Conservation (phyloP, 23 tunicate genomes). For the Clavelina lepadiformis region DNA sequence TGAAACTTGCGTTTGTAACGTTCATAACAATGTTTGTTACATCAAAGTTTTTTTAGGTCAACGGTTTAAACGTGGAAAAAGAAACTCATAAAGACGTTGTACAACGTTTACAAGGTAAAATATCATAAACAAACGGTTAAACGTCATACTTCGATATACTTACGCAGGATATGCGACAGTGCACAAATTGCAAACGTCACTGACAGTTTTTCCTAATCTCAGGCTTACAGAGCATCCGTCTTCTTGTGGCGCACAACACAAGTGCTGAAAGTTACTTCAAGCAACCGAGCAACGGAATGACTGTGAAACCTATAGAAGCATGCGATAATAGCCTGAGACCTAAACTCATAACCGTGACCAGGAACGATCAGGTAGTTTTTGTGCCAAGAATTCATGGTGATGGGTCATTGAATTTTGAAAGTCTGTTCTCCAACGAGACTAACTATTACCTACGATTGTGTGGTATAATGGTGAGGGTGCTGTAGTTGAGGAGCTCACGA, state of each 20-base stretch:
- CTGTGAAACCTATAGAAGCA: constrained; percentile 53
- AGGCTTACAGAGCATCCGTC: constrained; percentile 61
- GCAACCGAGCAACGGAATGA: constrained; percentile 76
- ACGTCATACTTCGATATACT: too few relatives aligned
- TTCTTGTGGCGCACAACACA: constrained; percentile 46
- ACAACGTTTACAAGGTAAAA: constrained; percentile 65
- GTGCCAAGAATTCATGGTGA: neutral
- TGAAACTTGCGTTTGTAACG: too few relatives aligned
- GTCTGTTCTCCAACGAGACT: neutral
- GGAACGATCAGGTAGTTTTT: constrained; percentile 24
- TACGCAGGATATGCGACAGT: too few relatives aligned
- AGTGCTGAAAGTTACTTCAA: constrained; percentile 51
- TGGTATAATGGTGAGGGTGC: too few relatives aligned
- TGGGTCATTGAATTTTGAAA: neutral
- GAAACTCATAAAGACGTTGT: constrained; percentile 70
- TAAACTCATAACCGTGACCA: constrained; percentile 39
- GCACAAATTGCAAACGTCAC: too few relatives aligned
- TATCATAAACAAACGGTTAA: too few relatives aligned
- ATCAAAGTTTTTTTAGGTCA: constrained; percentile 35
- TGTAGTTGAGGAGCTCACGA: too few relatives aligned
- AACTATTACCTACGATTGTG: neutral
- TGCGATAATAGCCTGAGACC: constrained; percentile 33
- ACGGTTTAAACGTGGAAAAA: constrained; percentile 66
- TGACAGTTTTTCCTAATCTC: too few relatives aligned
- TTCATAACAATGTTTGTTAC: neutral